These are phyloP conservation scores for Serrognathus titanus DNA, from an alignment of 2,888 invertebrate species.

Conservation along the genomic window DNA sequence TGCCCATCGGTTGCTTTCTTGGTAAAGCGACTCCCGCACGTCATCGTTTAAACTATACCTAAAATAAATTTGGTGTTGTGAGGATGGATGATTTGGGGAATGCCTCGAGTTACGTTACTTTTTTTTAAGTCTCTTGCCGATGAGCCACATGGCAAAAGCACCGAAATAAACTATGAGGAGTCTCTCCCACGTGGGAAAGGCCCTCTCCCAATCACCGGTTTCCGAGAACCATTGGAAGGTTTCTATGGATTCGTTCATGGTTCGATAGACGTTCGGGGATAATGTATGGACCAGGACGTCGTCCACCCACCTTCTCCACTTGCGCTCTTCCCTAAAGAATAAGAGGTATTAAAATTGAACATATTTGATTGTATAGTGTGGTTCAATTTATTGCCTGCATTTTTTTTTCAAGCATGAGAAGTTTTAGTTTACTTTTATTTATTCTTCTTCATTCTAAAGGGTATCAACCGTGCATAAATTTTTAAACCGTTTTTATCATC, in stretches of 20 bases:
- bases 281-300: constrained; percentile 84
- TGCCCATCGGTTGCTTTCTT: constrained; percentile 81
- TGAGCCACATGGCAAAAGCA: constrained; percentile 89
- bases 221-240: constrained; percentile 94
- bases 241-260: constrained; percentile 76
- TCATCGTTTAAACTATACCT: constrained; percentile 84
- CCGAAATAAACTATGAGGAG: constrained; percentile 87
- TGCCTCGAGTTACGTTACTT: constrained; percentile 50
- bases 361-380: neutral
- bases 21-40: constrained; percentile 85
- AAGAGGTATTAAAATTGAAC: neutral
- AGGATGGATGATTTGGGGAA: neutral
- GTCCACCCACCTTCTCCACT: constrained; percentile 97
- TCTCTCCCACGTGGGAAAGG: constrained; percentile 85
- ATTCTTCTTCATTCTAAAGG: no score
- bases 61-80: constrained; percentile 30
- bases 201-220: constrained; percentile 87
- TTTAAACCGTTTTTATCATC: no score
- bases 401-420: no score
- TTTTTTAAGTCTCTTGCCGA: constrained; percentile 84
- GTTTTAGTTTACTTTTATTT: no score
- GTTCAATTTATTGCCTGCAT: no score
- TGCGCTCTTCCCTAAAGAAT: constrained; percentile 75
- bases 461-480: no score
- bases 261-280: constrained; percentile 96